A percentile compares a stretch with the other conserved stretches of the same genome.
Evolutionary conservation across 2,888 invertebrate species (phyloP).

Genomic region (Metopia argyrocephala): DNA sequence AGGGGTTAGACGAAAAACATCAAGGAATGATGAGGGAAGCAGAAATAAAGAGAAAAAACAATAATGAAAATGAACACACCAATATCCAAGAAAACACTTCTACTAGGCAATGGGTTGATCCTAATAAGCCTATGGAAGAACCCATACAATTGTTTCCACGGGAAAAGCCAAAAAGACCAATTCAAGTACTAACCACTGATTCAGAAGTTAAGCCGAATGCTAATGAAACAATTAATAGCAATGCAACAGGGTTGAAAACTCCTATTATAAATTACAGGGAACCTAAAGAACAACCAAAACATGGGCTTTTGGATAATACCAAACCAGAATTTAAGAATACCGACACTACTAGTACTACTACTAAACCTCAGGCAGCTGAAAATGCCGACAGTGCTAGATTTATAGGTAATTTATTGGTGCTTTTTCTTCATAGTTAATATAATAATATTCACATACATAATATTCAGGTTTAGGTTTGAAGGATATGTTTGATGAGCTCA

Average conservation of each 20-base stretch:
- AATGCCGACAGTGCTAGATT: conserved; percentile 66
- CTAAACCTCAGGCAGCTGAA: conserved; percentile 70
- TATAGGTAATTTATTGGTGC: conserved; percentile 76
- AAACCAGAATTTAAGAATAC: neutral
- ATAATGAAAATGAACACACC: neutral
- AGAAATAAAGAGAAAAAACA: too few relatives aligned
- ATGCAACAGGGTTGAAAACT: too few relatives aligned
- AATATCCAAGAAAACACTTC: neutral
- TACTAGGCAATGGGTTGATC: conserved; percentile 26
- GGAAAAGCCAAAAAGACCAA: too few relatives aligned
- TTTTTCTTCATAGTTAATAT: conserved; percentile 67
- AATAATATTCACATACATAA: conserved; percentile 47
- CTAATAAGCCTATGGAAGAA: conserved; percentile 34
- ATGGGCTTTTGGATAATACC: neutral
- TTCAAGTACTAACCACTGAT: too few relatives aligned
- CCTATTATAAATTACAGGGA: too few relatives aligned
- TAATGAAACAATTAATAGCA: too few relatives aligned
- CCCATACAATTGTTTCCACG: too few relatives aligned
- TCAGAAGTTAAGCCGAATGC: too few relatives aligned
- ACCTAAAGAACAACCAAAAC: too few relatives aligned
- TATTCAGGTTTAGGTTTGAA: conserved; percentile 54
- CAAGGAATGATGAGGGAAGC: too few relatives aligned
- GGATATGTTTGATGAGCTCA: conserved; percentile 62
- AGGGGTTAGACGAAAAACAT: too few relatives aligned
- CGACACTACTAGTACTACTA: conserved; percentile 60